phyloP scores from a whole-genome alignment of 2,888 invertebrate genomes.

The Caenorhabditis japonica region DNA sequence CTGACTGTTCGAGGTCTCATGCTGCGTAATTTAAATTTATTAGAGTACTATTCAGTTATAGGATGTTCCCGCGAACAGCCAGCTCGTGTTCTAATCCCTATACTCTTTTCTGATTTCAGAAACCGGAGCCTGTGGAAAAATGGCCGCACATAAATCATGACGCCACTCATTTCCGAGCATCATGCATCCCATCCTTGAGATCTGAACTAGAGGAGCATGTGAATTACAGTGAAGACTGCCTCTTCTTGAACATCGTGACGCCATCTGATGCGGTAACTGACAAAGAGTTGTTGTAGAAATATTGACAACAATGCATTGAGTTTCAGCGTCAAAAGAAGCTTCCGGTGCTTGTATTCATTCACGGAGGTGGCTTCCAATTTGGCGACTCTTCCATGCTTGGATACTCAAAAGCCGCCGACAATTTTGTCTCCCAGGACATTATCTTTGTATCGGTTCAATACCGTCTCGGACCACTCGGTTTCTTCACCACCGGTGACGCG shows the following conservation, averaged over 20 bases:
- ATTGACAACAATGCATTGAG: background rate
- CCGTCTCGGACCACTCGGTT: constrained; percentile 64
- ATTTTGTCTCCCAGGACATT: constrained; percentile 61
- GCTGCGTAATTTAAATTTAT: background rate
- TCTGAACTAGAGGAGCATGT: constrained; percentile 53
- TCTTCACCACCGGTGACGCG: constrained; percentile 64
- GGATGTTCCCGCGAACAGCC: constrained; percentile 7
- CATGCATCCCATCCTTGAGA: constrained; percentile 61
- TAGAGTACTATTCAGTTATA: background rate
- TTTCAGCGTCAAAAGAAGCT: constrained; percentile 51
- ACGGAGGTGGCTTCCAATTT: constrained; percentile 66
- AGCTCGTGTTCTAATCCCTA: too few species aligned
- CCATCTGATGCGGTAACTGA: constrained; percentile 50
- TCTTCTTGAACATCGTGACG: constrained; percentile 66
- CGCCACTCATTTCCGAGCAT: constrained; percentile 63
- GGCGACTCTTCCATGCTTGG: constrained; percentile 58
- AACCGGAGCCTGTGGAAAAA: constrained; percentile 65
- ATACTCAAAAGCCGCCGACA: constrained; percentile 60
- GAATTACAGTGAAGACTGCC: constrained; percentile 66
- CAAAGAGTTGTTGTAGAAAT: too few species aligned
- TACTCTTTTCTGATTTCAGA: too few species aligned
- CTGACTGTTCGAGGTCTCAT: too few species aligned
- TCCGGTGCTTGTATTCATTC: constrained; percentile 63
- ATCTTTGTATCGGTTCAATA: constrained; percentile 67
- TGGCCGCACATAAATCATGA: constrained; percentile 62